Conservation (phyloP, 2,888 invertebrate species). For the Chaetoderma sp. region DNA sequence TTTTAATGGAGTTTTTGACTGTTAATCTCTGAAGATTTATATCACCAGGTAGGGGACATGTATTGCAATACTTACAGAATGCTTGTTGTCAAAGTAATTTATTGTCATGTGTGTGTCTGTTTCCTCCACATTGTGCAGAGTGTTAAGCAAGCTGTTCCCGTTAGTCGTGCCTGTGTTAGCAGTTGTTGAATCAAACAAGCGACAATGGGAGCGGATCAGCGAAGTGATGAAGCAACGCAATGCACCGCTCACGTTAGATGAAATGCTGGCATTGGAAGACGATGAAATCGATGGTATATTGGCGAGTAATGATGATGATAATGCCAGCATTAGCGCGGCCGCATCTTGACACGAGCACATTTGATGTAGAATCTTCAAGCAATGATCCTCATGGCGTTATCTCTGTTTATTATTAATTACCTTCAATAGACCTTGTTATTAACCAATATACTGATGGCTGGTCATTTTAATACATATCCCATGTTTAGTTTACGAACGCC, state of each 20-base stretch:
- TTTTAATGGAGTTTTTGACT: too few relatives aligned
- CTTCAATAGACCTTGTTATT: too few relatives aligned
- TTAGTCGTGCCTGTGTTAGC: constrained; percentile 46
- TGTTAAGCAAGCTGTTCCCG: constrained; percentile 56
- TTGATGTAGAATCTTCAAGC: neutral
- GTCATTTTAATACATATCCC: too few relatives aligned
- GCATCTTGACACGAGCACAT: neutral
- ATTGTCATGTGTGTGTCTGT: too few relatives aligned
- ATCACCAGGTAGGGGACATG: too few relatives aligned
- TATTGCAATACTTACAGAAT: too few relatives aligned
- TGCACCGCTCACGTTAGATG: constrained; percentile 42
- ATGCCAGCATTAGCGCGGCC: neutral
- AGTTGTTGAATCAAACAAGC: constrained; percentile 59
- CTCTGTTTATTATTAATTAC: too few relatives aligned
- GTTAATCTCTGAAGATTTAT: too few relatives aligned
- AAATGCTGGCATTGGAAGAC: constrained; percentile 53
- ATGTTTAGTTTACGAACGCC: too few relatives aligned
- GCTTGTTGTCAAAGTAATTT: too few relatives aligned
- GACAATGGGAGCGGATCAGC: constrained; percentile 63
- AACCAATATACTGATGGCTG: too few relatives aligned
- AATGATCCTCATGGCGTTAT: too few relatives aligned
- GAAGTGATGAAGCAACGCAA: constrained; percentile 52
- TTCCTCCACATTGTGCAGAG: constrained; percentile 38
- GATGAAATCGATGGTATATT: constrained; percentile 17
- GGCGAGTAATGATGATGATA: neutral